A percentile compares a stretch with the other conserved stretches of the same genome.
phyloP scores from a whole-genome alignment of 2,113 vertebrate genomes.

The Nipponia nippon region DNA sequence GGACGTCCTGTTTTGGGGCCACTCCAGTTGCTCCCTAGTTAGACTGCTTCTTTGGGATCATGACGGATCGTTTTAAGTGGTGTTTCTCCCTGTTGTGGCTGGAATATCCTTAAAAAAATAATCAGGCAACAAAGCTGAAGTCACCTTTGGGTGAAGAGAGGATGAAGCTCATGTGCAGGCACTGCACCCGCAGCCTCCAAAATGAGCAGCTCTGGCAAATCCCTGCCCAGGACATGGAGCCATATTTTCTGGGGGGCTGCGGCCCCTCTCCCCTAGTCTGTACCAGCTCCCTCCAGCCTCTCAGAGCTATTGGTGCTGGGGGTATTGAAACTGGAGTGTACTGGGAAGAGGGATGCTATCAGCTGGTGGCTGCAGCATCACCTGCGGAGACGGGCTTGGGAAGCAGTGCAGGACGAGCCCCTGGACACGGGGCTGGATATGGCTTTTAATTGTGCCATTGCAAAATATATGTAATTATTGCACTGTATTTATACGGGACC shows the following conservation, averaged over 20 bases:
- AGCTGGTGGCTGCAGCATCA: not conserved
- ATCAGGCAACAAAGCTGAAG: not conserved
- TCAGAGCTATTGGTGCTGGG: not conserved
- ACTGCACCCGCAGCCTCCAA: not conserved
- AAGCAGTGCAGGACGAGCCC: not conserved
- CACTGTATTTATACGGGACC: constrained; percentile 50
- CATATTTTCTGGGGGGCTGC: not conserved
- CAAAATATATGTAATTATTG: constrained; percentile 16
- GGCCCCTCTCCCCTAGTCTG: not conserved
- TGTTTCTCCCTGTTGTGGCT: accelerated
- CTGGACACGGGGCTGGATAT: accelerated
- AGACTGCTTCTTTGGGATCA: not conserved
- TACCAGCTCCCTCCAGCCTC: not conserved
- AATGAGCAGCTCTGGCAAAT: not conserved
- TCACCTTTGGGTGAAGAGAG: not conserved
- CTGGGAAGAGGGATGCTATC: not conserved
- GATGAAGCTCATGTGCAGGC: accelerated
- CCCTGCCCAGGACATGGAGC: not conserved
- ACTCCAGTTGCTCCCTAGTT: not conserved
- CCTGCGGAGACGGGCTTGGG: not conserved
- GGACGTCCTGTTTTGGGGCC: not conserved
- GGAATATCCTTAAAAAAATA: not conserved
- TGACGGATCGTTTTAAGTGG: accelerated
- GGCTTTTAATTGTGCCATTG: not conserved
- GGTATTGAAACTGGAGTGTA: not conserved